phyloP scores from a whole-genome alignment of 1,140 invertebrate genomes.

The Philaenus spumarius region DNA sequence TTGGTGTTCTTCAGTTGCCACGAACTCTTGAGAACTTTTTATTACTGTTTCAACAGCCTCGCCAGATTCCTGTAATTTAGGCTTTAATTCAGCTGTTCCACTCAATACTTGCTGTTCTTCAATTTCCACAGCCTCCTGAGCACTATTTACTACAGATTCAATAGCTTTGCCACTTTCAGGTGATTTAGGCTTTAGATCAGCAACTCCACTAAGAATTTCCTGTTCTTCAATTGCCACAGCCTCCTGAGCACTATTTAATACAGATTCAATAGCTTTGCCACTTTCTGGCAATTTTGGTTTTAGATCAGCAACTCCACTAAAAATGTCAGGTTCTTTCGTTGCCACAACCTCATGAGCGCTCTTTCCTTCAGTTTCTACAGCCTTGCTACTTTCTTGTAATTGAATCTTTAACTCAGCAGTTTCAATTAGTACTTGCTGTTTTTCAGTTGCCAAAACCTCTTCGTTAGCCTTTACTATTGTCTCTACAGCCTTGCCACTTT shows the following conservation, averaged over 20 bases:
- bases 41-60: too few species aligned
- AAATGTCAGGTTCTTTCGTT: background rate
- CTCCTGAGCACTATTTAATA: background rate
- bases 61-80: background rate
- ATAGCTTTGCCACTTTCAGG: background rate
- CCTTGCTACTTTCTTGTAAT: background rate
- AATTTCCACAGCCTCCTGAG: background rate
- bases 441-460: background rate
- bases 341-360: background rate
- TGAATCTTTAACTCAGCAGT: too few species aligned
- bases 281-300: too few species aligned
- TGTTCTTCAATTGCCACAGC: background rate
- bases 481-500: too few species aligned
- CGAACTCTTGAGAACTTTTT: too few species aligned
- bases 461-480: too few species aligned
- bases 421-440: slow-evolving; percentile 2
- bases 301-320: background rate
- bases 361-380: background rate
- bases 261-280: too few species aligned
- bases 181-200: background rate
- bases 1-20: too few species aligned
- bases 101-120: background rate
- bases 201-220: background rate
- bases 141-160: background rate
- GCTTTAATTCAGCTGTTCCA: background rate